phyloP scores from a whole-genome alignment of 64 coral and sea anemone species.

The Anthopleura sola region DNA sequence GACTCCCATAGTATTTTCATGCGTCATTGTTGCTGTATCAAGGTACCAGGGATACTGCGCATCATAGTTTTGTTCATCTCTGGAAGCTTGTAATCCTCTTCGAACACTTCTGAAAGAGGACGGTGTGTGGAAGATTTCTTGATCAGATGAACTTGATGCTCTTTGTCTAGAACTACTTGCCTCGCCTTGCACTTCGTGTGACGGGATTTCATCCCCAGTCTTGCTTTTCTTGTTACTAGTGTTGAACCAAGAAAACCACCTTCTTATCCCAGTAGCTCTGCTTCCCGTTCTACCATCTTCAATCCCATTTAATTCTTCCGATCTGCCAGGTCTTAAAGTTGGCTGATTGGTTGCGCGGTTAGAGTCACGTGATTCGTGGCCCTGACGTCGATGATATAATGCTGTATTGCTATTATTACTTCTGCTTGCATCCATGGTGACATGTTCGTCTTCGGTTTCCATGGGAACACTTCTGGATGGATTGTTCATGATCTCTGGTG shows the following conservation, averaged over 20 bases:
- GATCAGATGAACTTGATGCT: not conserved
- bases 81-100: not conserved
- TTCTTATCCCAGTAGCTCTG: not conserved
- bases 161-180: not conserved
- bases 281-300: not conserved
- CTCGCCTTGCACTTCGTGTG: not conserved
- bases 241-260: not conserved
- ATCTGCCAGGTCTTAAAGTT: not conserved
- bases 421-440: not conserved
- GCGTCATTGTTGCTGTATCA: not conserved
- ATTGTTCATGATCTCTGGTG: not conserved
- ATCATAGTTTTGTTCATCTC: not conserved
- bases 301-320: not conserved
- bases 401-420: not conserved
- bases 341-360: not conserved
- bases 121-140: not conserved
- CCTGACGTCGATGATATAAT: not conserved
- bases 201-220: not conserved
- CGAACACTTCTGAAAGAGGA: not conserved
- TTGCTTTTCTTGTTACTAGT: not conserved
- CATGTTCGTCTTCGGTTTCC: not conserved
- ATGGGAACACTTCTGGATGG: not conserved
- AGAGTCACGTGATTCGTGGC: not conserved
- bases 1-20: not conserved
- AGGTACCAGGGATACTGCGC: not conserved